phyloP scores from a whole-genome alignment of 2,797 vertebrate species.

The Uromys caudimaculatus region DNA sequence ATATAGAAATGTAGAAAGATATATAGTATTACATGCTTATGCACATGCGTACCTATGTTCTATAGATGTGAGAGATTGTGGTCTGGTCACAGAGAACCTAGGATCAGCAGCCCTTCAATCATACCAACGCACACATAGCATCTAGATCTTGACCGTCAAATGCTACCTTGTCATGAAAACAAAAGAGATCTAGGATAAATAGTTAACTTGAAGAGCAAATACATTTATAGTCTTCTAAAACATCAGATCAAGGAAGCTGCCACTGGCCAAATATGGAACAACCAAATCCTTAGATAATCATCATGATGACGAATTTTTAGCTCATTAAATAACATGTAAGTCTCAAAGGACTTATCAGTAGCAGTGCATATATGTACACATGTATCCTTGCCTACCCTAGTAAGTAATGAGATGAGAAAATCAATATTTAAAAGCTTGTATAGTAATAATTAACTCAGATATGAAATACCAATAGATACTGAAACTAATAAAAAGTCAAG shows the following conservation, averaged over 20 bases:
- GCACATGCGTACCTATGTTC: not conserved
- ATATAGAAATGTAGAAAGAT: not conserved
- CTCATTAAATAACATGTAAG: not conserved
- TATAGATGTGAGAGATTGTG: not conserved
- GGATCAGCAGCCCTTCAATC: not conserved
- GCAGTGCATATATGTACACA: not conserved
- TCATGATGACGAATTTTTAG: not conserved
- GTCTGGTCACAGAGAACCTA: not conserved
- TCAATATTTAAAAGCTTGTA: not conserved
- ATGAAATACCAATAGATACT: slow-evolving; percentile 15
- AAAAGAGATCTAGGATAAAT: not conserved
- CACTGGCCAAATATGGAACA: not conserved
- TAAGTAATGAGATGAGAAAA: slow-evolving; percentile 25
- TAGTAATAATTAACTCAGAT: slow-evolving; percentile 46
- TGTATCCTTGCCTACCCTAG: not conserved
- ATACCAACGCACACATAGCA: not conserved
- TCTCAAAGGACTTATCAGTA: not conserved
- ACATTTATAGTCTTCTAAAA: not conserved
- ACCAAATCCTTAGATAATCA: slow-evolving; percentile 28
- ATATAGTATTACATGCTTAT: not conserved
- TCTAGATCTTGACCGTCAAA: slow-evolving; percentile 33
- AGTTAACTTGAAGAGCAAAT: not conserved
- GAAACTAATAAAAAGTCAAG: slow-evolving; percentile 13
- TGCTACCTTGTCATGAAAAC: not conserved
- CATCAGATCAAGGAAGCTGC: not conserved